Evolutionary conservation across 1,140 invertebrate genomes (phyloP), one percentile per base, ranked within the genome.

Genomic region (Solenopsis invicta): DNA sequence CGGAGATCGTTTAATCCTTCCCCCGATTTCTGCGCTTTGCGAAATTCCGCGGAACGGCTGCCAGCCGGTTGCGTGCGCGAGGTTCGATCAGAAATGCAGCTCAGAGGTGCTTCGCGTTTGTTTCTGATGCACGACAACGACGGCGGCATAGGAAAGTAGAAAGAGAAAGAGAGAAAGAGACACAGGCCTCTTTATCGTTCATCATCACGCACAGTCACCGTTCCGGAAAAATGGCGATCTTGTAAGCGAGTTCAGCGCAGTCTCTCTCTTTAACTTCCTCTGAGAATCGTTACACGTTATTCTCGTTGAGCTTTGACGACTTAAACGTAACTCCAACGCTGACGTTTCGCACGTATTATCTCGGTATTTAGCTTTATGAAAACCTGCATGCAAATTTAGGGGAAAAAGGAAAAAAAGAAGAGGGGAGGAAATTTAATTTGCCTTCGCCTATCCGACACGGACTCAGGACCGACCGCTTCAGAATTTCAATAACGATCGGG

Each of bases 221-320:
- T 84, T 84, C 69, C 41, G 54, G 69, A 84, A 84, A 84, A 84
- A 84, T 74, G 54, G 18, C 21, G 80, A 84, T 74, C 52, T 61
- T 48, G 54, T 61, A 61, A 59, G 37, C 41, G 80, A 56, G 12
- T 50, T 74, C 41, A 74, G 41, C 52, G 41, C 52, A 9, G n/a
- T 61, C n/a, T 9, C 13, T 74, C 21, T 18, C 41, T 18, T 21
- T 29, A 41, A 54, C 29, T 52, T 13, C 16, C 21, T 45, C 21
- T 16, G 18, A 12, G 13, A 69, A 21, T 74, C 67, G 37, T 21
- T 24, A 10, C 10, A 0, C n/a, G 9, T 59, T 13, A 37, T 75
- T 75, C 21, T 21, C 37, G n/a, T 56, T 3, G 4, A 29, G 9
- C 52, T 59, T 34, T 12, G 18, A 34, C n/a, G 34, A 54, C 62